phyloP scores from a whole-genome alignment of 2,797 vertebrate species.

The Cichlasoma orientale region DNA sequence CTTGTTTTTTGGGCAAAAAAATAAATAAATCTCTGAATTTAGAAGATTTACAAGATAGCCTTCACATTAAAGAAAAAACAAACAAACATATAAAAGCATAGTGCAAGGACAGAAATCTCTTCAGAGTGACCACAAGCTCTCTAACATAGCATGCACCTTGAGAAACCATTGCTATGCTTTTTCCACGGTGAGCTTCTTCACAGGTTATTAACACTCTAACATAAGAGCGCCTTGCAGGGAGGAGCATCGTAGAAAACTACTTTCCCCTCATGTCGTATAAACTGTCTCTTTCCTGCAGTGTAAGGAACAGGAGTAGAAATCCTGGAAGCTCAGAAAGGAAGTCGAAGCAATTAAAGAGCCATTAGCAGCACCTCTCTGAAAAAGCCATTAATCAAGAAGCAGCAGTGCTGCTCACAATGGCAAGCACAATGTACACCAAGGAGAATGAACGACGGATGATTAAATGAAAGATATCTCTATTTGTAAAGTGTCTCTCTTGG shows the following conservation, averaged over 20 bases:
- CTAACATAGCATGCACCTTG: neutral
- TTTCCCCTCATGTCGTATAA: conserved; percentile 17
- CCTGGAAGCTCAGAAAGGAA: conserved; percentile 64
- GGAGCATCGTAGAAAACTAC: neutral
- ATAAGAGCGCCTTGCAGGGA: conserved; percentile 22
- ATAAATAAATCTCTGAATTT: neutral
- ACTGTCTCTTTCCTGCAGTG: conserved; percentile 33
- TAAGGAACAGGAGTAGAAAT: conserved; percentile 36
- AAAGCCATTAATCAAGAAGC: conserved; percentile 79
- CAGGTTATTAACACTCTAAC: conserved; percentile 32
- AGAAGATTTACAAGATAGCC: neutral
- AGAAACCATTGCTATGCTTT: conserved; percentile 20
- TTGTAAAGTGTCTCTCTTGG: conserved; percentile 57
- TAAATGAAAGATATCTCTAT: conserved; percentile 68
- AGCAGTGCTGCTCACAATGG: conserved; percentile 56
- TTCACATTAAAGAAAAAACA: neutral
- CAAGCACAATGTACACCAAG: conserved; percentile 57
- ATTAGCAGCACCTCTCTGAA: conserved; percentile 79
- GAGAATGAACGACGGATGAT: conserved; percentile 62
- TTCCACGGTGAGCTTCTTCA: conserved; percentile 21
- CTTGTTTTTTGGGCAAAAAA: neutral
- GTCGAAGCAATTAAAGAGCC: conserved; percentile 79
- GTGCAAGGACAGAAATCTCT: neutral
- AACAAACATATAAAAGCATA: conserved; percentile 1
- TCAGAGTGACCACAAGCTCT: conserved; percentile 15